Evolutionary conservation across 2,888 invertebrate genomes (phyloP).

Genomic region (Catocala sponsa): DNA sequence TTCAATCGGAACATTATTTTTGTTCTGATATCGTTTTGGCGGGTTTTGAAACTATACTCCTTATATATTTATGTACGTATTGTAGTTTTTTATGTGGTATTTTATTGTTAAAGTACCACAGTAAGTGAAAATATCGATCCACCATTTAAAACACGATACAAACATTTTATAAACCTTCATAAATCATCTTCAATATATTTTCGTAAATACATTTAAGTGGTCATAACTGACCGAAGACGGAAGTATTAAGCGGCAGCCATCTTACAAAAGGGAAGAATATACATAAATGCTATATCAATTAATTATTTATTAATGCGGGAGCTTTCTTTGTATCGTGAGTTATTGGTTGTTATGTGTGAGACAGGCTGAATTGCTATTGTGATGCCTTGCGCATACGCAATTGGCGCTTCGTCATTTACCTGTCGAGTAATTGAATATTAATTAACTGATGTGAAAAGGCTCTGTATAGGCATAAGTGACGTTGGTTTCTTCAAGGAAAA

Average conservation of each 20-base stretch:
- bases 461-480: no score
- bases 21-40: no score
- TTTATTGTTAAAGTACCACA: no score
- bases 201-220: neutral
- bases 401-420: conserved; percentile 31
- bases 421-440: conserved; percentile 33
- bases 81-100: no score
- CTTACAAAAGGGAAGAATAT: conserved; percentile 33
- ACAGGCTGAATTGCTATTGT: conserved; percentile 23
- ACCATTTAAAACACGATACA: conserved; percentile 6
- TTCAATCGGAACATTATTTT: no score
- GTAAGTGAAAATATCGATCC: no score
- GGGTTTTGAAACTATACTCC: no score
- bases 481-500: no score
- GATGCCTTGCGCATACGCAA: conserved; percentile 32
- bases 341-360: conserved; percentile 20
- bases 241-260: conserved; percentile 21
- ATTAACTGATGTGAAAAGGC: conserved; percentile 27
- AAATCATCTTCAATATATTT: neutral
- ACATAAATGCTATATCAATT: conserved; percentile 19
- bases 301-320: conserved; percentile 33
- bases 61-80: no score
- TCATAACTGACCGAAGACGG: conserved; percentile 26
- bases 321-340: conserved; percentile 52
- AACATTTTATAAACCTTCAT: neutral